phyloP scores from a whole-genome alignment of 1,140 invertebrate species.

The Ladona fulva region DNA sequence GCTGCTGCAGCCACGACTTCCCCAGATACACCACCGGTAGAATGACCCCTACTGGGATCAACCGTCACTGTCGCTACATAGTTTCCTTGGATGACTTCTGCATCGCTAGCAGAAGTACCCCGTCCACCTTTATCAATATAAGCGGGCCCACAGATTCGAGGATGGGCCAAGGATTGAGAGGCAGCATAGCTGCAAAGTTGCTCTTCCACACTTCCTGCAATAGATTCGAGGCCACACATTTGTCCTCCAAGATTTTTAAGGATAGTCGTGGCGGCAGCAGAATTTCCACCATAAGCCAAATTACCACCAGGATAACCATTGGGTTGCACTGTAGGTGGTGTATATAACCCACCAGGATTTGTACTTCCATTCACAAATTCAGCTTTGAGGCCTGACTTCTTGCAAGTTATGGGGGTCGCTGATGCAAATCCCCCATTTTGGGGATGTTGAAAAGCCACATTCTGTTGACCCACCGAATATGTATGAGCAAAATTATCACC shows the following conservation, averaged over 20 bases:
- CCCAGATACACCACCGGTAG: background rate
- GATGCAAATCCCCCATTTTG: constrained; percentile 15
- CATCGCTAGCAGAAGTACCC: background rate
- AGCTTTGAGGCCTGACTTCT: constrained; percentile 6
- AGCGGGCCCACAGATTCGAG: background rate
- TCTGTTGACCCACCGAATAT: constrained; percentile 31
- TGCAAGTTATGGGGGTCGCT: constrained; percentile 17
- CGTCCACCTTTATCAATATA: background rate
- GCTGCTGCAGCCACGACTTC: background rate
- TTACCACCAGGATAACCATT: constrained; percentile 12
- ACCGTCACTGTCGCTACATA: constrained; percentile 13
- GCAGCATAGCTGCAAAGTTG: constrained; percentile 7
- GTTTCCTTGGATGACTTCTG: constrained; percentile 12
- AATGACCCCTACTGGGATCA: constrained; percentile 1
- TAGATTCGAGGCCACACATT: constrained; percentile 10
- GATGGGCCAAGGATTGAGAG: background rate
- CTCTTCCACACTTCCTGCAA: background rate
- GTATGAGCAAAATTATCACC: constrained; percentile 36
- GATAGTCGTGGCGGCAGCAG: background rate
- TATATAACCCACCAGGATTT: background rate
- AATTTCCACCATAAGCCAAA: constrained; percentile 7
- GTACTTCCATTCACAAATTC: constrained; percentile 12
- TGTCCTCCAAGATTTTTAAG: constrained; percentile 10
- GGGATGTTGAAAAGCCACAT: constrained; percentile 26
- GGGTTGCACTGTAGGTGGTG: constrained; percentile 12